Percentiles rank a stretch among this genome's conserved stretches.
phyloP scores from a whole-genome alignment of 2,113 vertebrate species.

The Anser brachyrhynchus region DNA sequence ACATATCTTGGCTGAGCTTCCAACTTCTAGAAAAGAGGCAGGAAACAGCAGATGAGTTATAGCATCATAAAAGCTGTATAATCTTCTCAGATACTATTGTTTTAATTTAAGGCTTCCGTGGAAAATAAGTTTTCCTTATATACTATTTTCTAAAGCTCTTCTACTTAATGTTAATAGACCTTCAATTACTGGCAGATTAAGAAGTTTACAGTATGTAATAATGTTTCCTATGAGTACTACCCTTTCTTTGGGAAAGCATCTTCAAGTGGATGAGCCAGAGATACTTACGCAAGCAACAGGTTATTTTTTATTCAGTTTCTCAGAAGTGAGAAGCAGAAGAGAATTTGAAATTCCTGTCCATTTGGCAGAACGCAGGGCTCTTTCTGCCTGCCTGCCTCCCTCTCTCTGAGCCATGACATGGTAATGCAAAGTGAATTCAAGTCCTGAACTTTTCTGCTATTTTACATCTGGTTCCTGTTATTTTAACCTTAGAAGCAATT shows the following conservation, averaged over 20 bases:
- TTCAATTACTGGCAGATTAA: neutral
- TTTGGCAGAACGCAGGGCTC: slow-evolving; percentile 30
- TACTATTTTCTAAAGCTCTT: neutral
- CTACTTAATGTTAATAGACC: neutral
- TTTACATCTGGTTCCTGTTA: slow-evolving; percentile 57
- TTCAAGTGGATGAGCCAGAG: slow-evolving; percentile 1
- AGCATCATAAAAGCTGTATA: neutral
- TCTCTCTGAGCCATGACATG: neutral
- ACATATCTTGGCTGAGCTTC: neutral
- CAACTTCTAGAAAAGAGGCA: neutral
- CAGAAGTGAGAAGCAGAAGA: slow-evolving; percentile 29
- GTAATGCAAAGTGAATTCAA: neutral
- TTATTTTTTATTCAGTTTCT: slow-evolving; percentile 7
- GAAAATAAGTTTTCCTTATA: neutral
- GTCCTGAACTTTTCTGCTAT: neutral
- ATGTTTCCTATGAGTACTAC: neutral
- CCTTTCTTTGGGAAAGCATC: neutral
- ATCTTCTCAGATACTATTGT: too few relatives aligned
- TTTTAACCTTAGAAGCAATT: slow-evolving; percentile 30
- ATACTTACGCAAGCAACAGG: slow-evolving; percentile 23
- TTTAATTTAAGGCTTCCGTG: neutral
- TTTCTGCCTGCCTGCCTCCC: neutral
- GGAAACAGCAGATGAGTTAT: slow-evolving; percentile 3
- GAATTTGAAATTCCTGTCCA: neutral
- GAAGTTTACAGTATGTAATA: neutral